Evolutionary conservation across 2,888 invertebrate species (phyloP).

Genomic region (Urechis unicinctus): DNA sequence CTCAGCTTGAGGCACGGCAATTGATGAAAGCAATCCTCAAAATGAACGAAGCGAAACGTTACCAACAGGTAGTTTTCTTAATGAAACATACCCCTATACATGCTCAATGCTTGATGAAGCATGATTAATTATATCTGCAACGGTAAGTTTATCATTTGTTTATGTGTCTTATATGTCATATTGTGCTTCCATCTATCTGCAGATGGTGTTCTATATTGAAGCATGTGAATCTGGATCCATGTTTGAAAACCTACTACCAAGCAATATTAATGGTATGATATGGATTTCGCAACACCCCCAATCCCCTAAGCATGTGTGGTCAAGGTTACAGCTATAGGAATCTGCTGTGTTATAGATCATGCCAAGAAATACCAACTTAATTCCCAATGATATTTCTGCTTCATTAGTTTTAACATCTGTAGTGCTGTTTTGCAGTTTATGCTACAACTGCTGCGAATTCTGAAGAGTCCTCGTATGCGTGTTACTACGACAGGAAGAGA

Average conservation of each 20-base stretch:
- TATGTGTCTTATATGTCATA: too few species aligned
- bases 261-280: conserved; percentile 55
- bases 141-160: too few species aligned
- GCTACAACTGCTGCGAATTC: conserved; percentile 59
- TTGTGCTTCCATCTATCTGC: conserved; percentile 6
- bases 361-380: background rate
- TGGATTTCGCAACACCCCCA: too few species aligned
- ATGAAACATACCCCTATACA: too few species aligned
- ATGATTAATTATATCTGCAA: too few species aligned
- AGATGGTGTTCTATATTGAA: conserved; percentile 60
- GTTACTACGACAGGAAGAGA: conserved; percentile 55
- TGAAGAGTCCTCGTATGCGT: conserved; percentile 59
- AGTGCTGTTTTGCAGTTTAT: conserved; percentile 36
- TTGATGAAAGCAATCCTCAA: conserved; percentile 45
- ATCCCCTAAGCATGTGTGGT: too few species aligned
- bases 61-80: conserved; percentile 54
- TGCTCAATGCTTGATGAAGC: too few species aligned
- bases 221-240: conserved; percentile 62
- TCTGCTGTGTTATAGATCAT: background rate
- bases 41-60: conserved; percentile 53
- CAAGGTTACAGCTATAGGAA: too few species aligned
- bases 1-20: conserved; percentile 46
- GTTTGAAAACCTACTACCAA: conserved; percentile 55
- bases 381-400: background rate
- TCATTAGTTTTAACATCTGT: too few species aligned